Base-by-base conservation (phyloP, 2,113 vertebrate genomes). In the Plectropomus leopardus region DNA sequence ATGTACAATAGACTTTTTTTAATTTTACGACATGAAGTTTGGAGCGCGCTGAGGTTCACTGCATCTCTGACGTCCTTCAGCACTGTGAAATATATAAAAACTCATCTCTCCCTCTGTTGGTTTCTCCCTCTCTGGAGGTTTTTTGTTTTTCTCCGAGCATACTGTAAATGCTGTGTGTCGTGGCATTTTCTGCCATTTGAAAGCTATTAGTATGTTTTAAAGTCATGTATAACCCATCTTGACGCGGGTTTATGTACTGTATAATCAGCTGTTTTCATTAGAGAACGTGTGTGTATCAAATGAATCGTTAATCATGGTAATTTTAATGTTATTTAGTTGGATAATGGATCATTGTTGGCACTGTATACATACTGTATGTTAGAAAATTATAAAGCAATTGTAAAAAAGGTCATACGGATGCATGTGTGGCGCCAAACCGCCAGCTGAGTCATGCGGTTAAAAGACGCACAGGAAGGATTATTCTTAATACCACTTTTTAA, bases 241-340 rank as follows among this genome's bases (percentile, higher is more conserved):
- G 72, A 83, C 53, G 16, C 75, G 86, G 82, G 88, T 89, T 88
- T 76, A 87, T 92, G 92, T 95, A 88, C 87, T 91, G 93, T 91
- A 87, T 92, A 88, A 92, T 91, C 87, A 91, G 88, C 89, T 92
- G 90, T 93, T 94, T 92, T 94, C 88, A 92, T 94, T 92, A 87
- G 89, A 94, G 93, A 93, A 93, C 92, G 92, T 95, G 90, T 94
- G 93, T 93, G 94, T 94, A 94, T 92, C 93, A 92, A 84, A 84
- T 70, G 28, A 93, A 89, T 88, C 85, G 92, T 93, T 88, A 90
- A 89, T 90, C 91, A 93, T 92, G 82, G 90, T 94, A 65, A 91
- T 88, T 88, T 93, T 82, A 78, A 78, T 89, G 92, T 93, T 90
- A 90, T 93, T 93, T 93, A 87, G 92, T 95, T 89, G 80, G 83